A percentile compares a stretch with the other conserved stretches of the same genome.
phyloP scores from a whole-genome alignment of 2,888 invertebrate species.

The Elysia crispata region DNA sequence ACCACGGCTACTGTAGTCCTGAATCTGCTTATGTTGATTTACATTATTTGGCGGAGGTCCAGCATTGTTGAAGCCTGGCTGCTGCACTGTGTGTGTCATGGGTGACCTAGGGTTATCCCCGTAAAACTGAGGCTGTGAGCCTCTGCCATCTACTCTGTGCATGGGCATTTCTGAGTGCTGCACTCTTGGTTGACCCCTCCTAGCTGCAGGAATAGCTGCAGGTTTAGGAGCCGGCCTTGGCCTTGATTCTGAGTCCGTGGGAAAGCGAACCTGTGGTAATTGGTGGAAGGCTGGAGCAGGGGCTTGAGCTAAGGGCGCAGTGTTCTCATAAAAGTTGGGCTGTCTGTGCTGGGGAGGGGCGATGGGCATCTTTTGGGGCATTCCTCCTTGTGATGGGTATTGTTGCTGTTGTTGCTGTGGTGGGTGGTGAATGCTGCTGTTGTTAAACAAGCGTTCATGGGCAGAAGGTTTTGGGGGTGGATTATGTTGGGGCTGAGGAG shows the following conservation, averaged over 20 bases:
- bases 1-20: neutral
- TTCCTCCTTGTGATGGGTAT: neutral
- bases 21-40: neutral
- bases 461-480: slow-evolving; percentile 49
- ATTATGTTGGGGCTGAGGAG: slow-evolving; percentile 45
- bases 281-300: slow-evolving; percentile 69
- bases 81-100: slow-evolving; percentile 26
- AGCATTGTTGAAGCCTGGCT: slow-evolving; percentile 13
- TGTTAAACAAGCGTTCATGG: slow-evolving; percentile 49
- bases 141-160: slow-evolving; percentile 62
- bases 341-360: slow-evolving; percentile 64
- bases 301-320: slow-evolving; percentile 64
- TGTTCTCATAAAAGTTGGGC: slow-evolving; percentile 72
- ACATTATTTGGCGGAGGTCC: neutral
- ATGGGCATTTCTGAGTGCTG: slow-evolving; percentile 64
- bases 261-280: slow-evolving; percentile 53
- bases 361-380: slow-evolving; percentile 61
- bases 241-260: slow-evolving; percentile 52
- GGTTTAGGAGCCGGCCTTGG: slow-evolving; percentile 65
- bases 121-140: slow-evolving; percentile 65
- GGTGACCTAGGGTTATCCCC: slow-evolving; percentile 31
- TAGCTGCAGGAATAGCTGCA: slow-evolving; percentile 48
- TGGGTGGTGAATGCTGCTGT: too few relatives aligned
- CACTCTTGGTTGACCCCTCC: slow-evolving; percentile 61
- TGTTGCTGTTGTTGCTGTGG: too few relatives aligned